These are phyloP conservation scores for Xanthia togata DNA, from an alignment of 2,888 invertebrate species.

Conservation along the genomic window DNA sequence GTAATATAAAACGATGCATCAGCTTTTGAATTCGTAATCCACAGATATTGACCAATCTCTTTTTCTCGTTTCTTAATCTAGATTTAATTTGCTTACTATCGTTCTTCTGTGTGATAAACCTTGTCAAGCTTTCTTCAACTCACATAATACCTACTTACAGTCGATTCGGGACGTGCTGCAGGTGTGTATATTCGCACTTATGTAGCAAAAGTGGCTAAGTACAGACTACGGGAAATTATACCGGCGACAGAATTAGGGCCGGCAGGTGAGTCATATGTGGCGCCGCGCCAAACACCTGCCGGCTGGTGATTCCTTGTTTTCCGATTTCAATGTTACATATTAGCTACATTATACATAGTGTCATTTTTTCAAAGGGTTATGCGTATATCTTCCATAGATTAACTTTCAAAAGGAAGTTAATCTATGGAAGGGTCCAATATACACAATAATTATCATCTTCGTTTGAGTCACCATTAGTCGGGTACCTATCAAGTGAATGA, in stretches of 20 bases:
- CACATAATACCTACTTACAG: neutral
- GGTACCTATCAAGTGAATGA: too few species aligned
- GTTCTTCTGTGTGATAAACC: neutral
- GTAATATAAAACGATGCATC: neutral
- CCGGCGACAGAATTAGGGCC: conserved; percentile 56
- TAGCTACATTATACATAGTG: neutral
- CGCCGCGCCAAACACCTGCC: conserved; percentile 50
- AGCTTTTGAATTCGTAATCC: neutral
- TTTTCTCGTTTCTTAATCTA: neutral
- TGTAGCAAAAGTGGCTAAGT: conserved; percentile 23
- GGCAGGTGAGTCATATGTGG: conserved; percentile 61
- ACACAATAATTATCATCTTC: too few species aligned
- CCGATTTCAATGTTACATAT: neutral
- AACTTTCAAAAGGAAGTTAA: too few species aligned
- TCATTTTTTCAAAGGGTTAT: neutral
- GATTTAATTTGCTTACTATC: neutral
- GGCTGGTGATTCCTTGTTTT: conserved; percentile 22
- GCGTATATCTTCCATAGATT: too few species aligned
- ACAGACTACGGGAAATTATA: conserved; percentile 41
- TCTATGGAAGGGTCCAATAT: too few species aligned
- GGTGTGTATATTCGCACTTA: conserved; percentile 22
- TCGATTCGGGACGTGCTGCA: neutral
- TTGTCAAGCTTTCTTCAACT: neutral
- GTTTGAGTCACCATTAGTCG: too few species aligned
- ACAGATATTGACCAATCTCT: neutral